Percentiles rank a stretch among this genome's conserved stretches.
phyloP scores from a whole-genome alignment of 2,113 vertebrate genomes.

The Montifringilla adamsi region DNA sequence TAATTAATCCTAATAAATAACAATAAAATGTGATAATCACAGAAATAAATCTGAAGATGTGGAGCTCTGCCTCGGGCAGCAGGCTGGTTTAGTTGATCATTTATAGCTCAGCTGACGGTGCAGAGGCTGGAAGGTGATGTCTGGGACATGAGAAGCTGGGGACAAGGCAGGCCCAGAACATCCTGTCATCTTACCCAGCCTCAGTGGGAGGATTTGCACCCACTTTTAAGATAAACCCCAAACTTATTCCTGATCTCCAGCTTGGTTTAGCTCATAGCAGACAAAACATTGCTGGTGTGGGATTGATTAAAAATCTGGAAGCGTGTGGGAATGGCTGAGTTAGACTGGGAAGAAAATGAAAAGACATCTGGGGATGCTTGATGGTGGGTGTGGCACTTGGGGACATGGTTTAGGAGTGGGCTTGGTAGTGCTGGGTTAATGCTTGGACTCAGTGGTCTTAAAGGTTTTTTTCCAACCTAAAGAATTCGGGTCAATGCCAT shows the following conservation, averaged over 20 bases:
- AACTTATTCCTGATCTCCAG: background rate
- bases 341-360: background rate
- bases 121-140: background rate
- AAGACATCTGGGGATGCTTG: background rate
- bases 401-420: background rate
- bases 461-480: background rate
- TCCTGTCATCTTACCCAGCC: background rate
- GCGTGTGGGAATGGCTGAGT: background rate
- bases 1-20: conserved; percentile 71
- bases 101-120: background rate
- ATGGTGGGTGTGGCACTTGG: background rate
- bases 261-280: background rate
- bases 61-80: background rate
- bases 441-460: background rate
- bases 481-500: accelerated
- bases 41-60: conserved; percentile 58
- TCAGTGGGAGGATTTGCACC: background rate
- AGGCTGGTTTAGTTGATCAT: conserved; percentile 21
- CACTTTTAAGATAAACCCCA: background rate
- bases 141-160: background rate
- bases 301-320: background rate
- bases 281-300: accelerated
- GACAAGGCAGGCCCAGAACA: background rate
- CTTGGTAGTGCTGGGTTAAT: background rate
- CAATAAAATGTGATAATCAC: conserved; percentile 64